Percentiles rank a stretch among this genome's conserved stretches.
Evolutionary conservation across 2,797 vertebrate species (phyloP).

Genomic region (Pipistrellus nathusii): DNA sequence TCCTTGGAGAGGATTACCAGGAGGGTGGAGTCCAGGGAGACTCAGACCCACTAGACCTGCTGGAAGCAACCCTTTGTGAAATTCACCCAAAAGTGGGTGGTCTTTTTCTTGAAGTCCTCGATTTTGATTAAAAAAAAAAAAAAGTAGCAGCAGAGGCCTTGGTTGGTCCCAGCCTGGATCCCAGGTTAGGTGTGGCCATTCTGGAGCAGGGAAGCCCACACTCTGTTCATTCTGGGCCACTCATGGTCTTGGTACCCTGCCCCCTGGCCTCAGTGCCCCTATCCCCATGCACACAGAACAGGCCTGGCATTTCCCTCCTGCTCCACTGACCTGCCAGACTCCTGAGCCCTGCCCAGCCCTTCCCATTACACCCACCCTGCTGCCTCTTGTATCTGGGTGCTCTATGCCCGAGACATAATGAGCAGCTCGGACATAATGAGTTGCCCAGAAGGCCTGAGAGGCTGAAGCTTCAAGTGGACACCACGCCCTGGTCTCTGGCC

Average conservation of each 20-base stretch:
- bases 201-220: neutral
- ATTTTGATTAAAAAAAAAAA: neutral
- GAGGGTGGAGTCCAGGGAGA: neutral
- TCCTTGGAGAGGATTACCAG: neutral
- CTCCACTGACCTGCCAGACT: neutral
- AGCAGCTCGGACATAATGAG: neutral
- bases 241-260: neutral
- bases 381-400: neutral
- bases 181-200: neutral
- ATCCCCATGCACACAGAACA: neutral
- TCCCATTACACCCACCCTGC: too few relatives aligned
- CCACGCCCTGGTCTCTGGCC: neutral
- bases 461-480: neutral
- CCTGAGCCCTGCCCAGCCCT: neutral
- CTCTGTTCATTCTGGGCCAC: rapidly evolving
- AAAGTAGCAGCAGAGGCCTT: neutral
- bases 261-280: neutral
- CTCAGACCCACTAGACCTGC: neutral
- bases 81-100: neutral
- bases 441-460: rapidly evolving
- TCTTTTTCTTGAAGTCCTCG: neutral
- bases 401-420: neutral
- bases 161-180: neutral
- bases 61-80: neutral
- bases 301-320: neutral